A percentile compares a stretch with the other conserved stretches of the same genome.
Conservation (phyloP, 2,113 vertebrate genomes). For the Larimichthys polyactis region DNA sequence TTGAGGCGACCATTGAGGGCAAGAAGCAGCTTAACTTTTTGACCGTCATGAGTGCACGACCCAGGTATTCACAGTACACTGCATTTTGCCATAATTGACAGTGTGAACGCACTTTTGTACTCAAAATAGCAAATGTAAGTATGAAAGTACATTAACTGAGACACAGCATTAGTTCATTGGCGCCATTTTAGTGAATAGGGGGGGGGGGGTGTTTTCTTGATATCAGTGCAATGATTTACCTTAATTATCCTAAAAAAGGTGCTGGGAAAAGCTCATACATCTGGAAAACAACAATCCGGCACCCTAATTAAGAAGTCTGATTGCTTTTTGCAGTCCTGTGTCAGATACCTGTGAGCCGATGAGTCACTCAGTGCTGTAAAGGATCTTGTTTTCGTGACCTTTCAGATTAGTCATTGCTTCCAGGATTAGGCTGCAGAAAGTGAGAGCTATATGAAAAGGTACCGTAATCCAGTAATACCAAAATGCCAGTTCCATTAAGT, state of each 20-base stretch:
- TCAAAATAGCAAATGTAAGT: too few relatives aligned
- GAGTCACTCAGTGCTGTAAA: conserved; percentile 24
- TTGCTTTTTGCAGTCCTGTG: not conserved
- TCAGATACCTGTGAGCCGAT: not conserved
- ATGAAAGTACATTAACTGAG: too few relatives aligned
- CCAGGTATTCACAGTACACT: too few relatives aligned
- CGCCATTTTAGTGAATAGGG: too few relatives aligned
- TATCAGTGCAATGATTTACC: not conserved
- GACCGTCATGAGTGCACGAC: too few relatives aligned
- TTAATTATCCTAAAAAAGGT: too few relatives aligned
- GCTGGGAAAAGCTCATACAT: not conserved
- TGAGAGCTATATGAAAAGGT: not conserved
- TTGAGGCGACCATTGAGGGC: too few relatives aligned
- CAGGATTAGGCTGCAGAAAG: conserved; percentile 7
- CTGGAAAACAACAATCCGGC: not conserved
- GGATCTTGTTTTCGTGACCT: conserved; percentile 25
- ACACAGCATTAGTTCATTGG: too few relatives aligned
- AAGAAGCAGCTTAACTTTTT: too few relatives aligned
- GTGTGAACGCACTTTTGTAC: too few relatives aligned
- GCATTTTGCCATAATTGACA: too few relatives aligned
- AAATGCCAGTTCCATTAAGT: not conserved
- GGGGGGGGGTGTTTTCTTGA: not conserved
- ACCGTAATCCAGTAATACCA: not conserved
- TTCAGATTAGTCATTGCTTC: conserved; percentile 20
- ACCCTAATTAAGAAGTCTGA: too few relatives aligned